These are phyloP conservation scores for Diplazon laetatorius DNA, from an alignment of 2,888 invertebrate genomes.

Conservation along the genomic window DNA sequence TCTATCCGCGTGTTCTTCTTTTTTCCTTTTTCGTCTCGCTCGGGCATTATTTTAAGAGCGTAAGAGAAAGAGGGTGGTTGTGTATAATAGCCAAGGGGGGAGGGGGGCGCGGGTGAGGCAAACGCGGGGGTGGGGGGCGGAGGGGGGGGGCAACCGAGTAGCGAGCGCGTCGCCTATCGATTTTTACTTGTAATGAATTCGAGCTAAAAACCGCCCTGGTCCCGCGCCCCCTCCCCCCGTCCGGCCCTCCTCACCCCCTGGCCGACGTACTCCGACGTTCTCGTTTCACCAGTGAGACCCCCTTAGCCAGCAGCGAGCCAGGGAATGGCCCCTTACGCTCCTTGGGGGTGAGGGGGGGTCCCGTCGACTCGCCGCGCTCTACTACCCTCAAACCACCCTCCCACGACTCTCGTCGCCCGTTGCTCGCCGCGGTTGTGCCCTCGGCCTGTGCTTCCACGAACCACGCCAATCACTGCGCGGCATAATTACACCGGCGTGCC, in stretches of 20 bases:
- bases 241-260: too few species aligned
- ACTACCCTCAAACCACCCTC: constrained; percentile 64
- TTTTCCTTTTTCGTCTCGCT: constrained; percentile 59
- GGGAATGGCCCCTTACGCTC: constrained; percentile 63
- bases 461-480: constrained; percentile 82
- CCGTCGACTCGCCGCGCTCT: constrained; percentile 49
- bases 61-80: constrained; percentile 55
- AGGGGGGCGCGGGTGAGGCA: constrained; percentile 46
- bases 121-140: too few species aligned
- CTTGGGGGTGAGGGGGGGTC: constrained; percentile 33
- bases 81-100: constrained; percentile 51
- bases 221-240: constrained; percentile 59
- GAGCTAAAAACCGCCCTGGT: constrained; percentile 79
- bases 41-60: constrained; percentile 77
- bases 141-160: too few species aligned
- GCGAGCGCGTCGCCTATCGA: constrained; percentile 80
- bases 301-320: constrained; percentile 65
- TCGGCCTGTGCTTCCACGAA: constrained; percentile 80
- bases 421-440: constrained; percentile 69
- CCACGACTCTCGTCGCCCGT: constrained; percentile 47
- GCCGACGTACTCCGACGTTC: constrained; percentile 53
- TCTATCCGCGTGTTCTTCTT: too few species aligned
- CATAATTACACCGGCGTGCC: constrained; percentile 80
- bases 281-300: constrained; percentile 66
- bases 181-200: constrained; percentile 82